These are phyloP conservation scores for Sminthopsis crassicaudata DNA, from an alignment of 2,113 vertebrate genomes.

Conservation along the genomic window DNA sequence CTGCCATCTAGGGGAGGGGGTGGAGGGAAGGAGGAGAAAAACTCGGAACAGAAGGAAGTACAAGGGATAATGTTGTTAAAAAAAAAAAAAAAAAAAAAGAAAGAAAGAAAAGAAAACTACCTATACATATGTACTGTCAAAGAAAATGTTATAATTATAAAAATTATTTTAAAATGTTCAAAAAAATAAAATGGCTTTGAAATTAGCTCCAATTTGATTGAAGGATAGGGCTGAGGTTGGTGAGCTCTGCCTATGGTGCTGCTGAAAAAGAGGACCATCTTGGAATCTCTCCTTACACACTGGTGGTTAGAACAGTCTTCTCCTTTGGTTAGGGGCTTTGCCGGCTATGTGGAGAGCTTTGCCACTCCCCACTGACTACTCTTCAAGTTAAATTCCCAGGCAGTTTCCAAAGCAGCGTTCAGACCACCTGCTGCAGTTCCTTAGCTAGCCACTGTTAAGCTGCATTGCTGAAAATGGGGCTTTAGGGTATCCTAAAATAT, in stretches of 20 bases:
- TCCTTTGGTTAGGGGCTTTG: conserved; percentile 29
- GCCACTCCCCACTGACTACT: conserved; percentile 9
- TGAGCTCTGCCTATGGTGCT: not conserved
- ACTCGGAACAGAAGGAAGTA: no score
- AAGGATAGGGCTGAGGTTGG: not conserved
- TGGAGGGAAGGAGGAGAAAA: no score
- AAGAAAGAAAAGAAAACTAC: no score
- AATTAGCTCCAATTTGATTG: not conserved
- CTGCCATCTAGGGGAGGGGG: no score
- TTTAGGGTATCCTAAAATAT: conserved; percentile 16
- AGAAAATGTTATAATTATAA: no score
- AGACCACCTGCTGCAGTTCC: not conserved
- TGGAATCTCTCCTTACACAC: conserved; percentile 14
- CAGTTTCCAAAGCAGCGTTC: not conserved
- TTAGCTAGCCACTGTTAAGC: not conserved
- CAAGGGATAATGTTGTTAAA: no score
- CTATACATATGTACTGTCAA: no score
- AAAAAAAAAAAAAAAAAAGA: no score
- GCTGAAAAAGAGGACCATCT: not conserved
- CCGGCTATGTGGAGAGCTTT: conserved; percentile 18
- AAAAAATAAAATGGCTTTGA: not conserved
- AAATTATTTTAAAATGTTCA: no score
- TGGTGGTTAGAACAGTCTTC: conserved; percentile 23
- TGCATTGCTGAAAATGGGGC: conserved; percentile 17
- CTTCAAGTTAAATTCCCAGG: not conserved